phyloP scores from a whole-genome alignment of 1,140 invertebrate genomes.

The Paralvinella palmiformis region DNA sequence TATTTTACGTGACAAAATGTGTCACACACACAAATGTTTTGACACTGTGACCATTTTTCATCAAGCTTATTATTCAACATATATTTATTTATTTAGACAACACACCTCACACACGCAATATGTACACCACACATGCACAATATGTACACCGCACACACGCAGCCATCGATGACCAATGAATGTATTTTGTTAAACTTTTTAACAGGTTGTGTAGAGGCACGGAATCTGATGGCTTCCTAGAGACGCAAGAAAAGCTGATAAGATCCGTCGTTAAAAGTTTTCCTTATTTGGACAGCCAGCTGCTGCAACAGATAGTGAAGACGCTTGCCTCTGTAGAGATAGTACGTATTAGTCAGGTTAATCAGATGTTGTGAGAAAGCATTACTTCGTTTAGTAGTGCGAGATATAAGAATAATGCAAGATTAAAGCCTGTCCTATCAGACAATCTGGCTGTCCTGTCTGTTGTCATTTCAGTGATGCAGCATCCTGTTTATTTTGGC shows the following conservation, averaged over 20 bases:
- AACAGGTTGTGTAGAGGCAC: constrained; percentile 54
- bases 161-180: too few species aligned
- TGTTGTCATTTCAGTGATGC: background rate
- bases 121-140: too few species aligned
- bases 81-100: too few species aligned
- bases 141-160: background rate
- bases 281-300: constrained; percentile 63
- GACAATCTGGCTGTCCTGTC: background rate
- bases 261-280: constrained; percentile 80
- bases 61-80: too few species aligned
- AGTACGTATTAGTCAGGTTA: constrained; percentile 26
- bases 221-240: constrained; percentile 66
- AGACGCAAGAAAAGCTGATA: constrained; percentile 66
- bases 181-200: too few species aligned
- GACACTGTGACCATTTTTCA: too few species aligned
- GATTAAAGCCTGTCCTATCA: background rate
- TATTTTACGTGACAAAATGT: too few species aligned
- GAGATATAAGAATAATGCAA: background rate
- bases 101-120: too few species aligned
- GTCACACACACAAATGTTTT: too few species aligned
- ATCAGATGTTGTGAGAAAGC: background rate
- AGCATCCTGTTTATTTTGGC: too few species aligned
- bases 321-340: constrained; percentile 62
- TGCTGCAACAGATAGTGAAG: constrained; percentile 61
- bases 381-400: background rate